phyloP scores from a whole-genome alignment of 1,140 invertebrate genomes.

The Ceratosolen fusciceps region DNA sequence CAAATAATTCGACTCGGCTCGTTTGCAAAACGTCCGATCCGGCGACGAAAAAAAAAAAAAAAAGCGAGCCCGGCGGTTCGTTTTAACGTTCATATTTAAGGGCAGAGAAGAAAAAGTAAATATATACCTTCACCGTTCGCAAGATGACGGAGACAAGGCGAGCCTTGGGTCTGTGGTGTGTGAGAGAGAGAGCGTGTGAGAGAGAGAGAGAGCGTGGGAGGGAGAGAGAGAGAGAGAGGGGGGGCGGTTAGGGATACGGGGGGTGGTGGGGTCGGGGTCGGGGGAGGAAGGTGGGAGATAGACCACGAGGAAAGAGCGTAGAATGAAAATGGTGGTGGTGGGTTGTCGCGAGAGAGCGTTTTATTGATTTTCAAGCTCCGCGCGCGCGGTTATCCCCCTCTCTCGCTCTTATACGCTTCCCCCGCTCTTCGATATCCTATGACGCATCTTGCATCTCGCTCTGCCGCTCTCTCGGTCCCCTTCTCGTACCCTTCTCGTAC shows the following conservation, averaged over 20 bases:
- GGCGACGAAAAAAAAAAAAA: too few relatives aligned
- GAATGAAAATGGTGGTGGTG: conserved; percentile 50
- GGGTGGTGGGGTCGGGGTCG: conserved; percentile 24
- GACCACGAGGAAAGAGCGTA: conserved; percentile 32
- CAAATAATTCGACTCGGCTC: not conserved
- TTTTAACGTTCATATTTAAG: conserved; percentile 32
- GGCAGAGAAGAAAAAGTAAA: not conserved
- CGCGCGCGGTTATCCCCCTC: conserved; percentile 37
- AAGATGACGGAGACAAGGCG: not conserved
- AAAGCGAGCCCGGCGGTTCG: too few relatives aligned
- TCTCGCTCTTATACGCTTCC: conserved; percentile 3
- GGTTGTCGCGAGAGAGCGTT: conserved; percentile 43
- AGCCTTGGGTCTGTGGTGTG: not conserved
- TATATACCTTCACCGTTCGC: conserved; percentile 9
- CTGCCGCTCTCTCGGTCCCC: too few relatives aligned
- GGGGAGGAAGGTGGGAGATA: too few relatives aligned
- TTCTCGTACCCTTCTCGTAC: conserved; percentile 22
- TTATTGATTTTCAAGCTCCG: conserved; percentile 51
- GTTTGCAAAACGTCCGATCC: not conserved
- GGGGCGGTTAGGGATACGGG: too few relatives aligned
- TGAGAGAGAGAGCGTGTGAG: conserved; percentile 9
- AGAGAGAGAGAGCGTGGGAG: not conserved
- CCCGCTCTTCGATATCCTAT: not conserved
- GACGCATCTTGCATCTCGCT: conserved; percentile 29
- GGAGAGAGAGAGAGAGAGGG: not conserved